A percentile compares a stretch with the other conserved stretches of the same genome.
phyloP scores from a whole-genome alignment of 2,113 vertebrate genomes.

The Platanista minor region DNA sequence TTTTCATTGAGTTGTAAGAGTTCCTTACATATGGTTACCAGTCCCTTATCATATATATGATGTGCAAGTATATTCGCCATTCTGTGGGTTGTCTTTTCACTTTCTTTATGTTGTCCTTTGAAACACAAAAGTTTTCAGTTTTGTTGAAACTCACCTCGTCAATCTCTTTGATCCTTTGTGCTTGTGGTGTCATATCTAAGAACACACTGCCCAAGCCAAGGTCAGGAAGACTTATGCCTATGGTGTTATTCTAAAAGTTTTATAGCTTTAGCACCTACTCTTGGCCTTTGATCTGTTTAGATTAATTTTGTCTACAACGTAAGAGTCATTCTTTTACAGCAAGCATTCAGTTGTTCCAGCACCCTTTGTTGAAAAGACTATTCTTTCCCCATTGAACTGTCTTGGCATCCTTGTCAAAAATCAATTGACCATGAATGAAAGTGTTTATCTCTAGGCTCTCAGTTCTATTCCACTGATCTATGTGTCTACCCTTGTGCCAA shows the following conservation, averaged over 20 bases:
- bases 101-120: background rate
- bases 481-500: background rate
- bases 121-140: background rate
- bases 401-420: no score
- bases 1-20: background rate
- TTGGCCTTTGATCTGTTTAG: background rate
- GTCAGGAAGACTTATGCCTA: accelerated
- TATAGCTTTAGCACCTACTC: background rate
- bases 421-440: accelerated
- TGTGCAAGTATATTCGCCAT: background rate
- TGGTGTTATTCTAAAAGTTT: background rate
- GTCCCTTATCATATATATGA: background rate
- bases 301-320: background rate
- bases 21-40: background rate
- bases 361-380: background rate
- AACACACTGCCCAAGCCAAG: no score
- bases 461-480: background rate
- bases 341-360: background rate
- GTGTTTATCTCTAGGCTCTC: background rate
- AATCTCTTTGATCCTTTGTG: background rate
- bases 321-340: background rate
- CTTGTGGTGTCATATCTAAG: background rate
- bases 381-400: background rate
- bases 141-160: background rate
- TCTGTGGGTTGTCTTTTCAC: background rate